These are phyloP conservation scores for Rousettus madagascariensis DNA, from an alignment of 2,797 vertebrate genomes.

Conservation along the genomic window DNA sequence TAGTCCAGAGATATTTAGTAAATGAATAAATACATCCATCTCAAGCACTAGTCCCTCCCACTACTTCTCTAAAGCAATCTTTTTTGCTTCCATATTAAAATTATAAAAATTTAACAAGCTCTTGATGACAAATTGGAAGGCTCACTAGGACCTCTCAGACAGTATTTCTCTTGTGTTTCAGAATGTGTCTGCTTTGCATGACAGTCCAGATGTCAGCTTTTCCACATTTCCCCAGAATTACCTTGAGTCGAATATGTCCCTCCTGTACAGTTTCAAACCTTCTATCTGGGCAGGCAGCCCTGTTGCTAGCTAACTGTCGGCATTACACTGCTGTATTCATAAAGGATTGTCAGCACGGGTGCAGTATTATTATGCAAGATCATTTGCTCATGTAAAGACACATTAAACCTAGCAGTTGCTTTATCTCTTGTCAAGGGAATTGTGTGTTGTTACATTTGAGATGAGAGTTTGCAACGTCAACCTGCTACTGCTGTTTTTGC, in stretches of 20 bases:
- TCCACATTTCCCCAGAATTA: slow-evolving; percentile 67
- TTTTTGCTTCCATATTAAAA: slow-evolving; percentile 65
- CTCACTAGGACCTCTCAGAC: slow-evolving; percentile 66
- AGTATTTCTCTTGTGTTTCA: slow-evolving; percentile 67
- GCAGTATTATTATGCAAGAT: slow-evolving; percentile 72
- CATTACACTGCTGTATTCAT: slow-evolving; percentile 69
- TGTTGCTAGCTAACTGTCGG: slow-evolving; percentile 76
- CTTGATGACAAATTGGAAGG: slow-evolving; percentile 68
- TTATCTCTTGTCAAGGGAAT: slow-evolving; percentile 79
- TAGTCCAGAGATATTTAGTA: slow-evolving; percentile 23
- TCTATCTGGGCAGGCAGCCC: slow-evolving; percentile 72
- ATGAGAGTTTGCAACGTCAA: slow-evolving; percentile 65
- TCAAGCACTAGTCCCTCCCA: background rate
- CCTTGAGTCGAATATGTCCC: slow-evolving; percentile 66
- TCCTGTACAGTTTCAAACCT: slow-evolving; percentile 68
- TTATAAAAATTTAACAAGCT: slow-evolving; percentile 65
- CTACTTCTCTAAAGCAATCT: slow-evolving; percentile 45
- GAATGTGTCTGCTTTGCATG: slow-evolving; percentile 69
- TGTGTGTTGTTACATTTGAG: slow-evolving; percentile 64
- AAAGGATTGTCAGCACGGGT: slow-evolving; percentile 69
- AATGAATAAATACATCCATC: slow-evolving; percentile 26
- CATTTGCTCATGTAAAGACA: slow-evolving; percentile 77
- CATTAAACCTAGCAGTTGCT: slow-evolving; percentile 76
- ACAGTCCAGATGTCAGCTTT: slow-evolving; percentile 76
- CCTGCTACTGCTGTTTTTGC: slow-evolving; percentile 73